Evolutionary conservation across 2,113 vertebrate genomes (phyloP), one percentile per base, ranked within the genome.

Genomic region (Brachypteracias leptosomus): DNA sequence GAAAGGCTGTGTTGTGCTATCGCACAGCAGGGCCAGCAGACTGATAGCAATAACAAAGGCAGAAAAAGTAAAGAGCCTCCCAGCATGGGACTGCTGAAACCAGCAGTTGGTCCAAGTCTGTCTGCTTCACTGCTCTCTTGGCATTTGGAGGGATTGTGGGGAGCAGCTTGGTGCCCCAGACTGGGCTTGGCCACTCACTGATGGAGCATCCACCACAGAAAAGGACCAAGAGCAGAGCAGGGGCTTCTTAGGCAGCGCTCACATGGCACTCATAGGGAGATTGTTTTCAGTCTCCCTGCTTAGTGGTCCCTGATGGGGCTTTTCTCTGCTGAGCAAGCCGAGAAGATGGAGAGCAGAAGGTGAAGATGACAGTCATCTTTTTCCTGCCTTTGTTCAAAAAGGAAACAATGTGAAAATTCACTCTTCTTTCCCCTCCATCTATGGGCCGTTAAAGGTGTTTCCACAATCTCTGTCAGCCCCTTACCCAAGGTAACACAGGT

Each of bases 401-500:
- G 31, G 63, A 84, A 65, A 18, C 33, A 16, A 19, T 3, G 10
- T 19, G 4, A 51, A 46, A 52, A 20, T 31, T 16, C 10, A 11
- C 26, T 2, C 21, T 25, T n/a, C 25, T 49, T 28, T 35, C 4
- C 28, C 5, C 17, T 36, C 44, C 13, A 2, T 13, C 33, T 16
- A 1, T 5, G 47, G 15, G 4, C 26, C 5, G 4, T 5, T 16
- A 19, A 49, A 51, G 59, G 29, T 10, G 1, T 28, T n/a, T 6
- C 14, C 58, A 13, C 24, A 6, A 5, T 38, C 26, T 19, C 36
- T 17, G 7, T 1, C 51, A 36, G 36, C n/a, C 16, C 58, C 28
- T 5, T 3, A 42, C 54, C 24, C 68, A 2, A 44, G 20, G 1
- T 3, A 10, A 21, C 0, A 2, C 12, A 5, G 8, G 1, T 10